Percentiles rank a stretch among this genome's conserved stretches.
Conservation (phyloP, 2,797 vertebrate genomes). For the Setipinna tenuifilis region DNA sequence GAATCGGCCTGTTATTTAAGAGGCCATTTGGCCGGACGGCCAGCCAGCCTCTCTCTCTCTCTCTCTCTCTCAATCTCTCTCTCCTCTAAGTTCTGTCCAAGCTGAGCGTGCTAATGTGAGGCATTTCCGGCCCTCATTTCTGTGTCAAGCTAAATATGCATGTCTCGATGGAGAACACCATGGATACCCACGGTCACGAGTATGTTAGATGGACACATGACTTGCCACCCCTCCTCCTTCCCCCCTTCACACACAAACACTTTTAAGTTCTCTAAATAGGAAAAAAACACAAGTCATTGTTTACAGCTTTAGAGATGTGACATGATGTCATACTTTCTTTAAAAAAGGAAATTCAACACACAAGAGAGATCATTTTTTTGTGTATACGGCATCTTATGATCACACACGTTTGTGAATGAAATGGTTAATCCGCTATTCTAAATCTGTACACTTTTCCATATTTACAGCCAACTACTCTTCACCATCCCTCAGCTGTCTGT, state of each 20-base stretch:
- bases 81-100: slow-evolving; percentile 68
- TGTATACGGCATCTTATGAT: background rate
- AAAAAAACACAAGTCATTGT: slow-evolving; percentile 8
- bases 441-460: background rate
- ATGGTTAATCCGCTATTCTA: background rate
- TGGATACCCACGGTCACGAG: slow-evolving; percentile 36
- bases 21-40: slow-evolving; percentile 66
- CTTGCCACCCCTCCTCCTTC: slow-evolving; percentile 12
- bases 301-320: background rate
- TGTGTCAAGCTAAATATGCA: slow-evolving; percentile 41
- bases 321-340: background rate
- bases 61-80: slow-evolving; percentile 39
- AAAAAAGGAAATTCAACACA: background rate
- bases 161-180: slow-evolving; percentile 43
- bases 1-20: slow-evolving; percentile 74
- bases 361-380: background rate
- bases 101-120: slow-evolving; percentile 50
- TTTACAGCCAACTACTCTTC: background rate
- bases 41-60: background rate
- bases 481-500: background rate
- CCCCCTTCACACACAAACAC: background rate
- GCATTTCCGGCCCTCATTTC: slow-evolving; percentile 65
- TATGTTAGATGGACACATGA: slow-evolving; percentile 13
- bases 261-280: background rate
- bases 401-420: no score